Base-by-base conservation (phyloP, 2,888 invertebrate species). In the Tuta absoluta region DNA sequence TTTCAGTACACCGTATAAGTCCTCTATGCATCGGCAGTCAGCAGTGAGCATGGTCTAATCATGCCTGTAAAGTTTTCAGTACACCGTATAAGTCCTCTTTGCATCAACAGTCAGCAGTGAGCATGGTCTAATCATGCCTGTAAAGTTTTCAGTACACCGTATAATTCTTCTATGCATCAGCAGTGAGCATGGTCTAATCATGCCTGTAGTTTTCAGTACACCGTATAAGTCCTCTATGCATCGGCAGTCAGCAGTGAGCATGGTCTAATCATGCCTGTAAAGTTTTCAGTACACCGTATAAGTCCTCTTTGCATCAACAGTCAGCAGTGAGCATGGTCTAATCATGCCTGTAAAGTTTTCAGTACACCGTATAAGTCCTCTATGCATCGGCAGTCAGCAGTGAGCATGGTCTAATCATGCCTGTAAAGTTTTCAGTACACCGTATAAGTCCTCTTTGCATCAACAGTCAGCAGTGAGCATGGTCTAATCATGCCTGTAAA, bases 331-430 rank as follows among this genome's bases (percentile, higher is more conserved):
- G 28, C 5, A 28, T 28, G 28, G 28, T 28, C 28, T n/a, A n/a
- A n/a, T n/a, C n/a, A n/a, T n/a, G n/a, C n/a, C n/a, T n/a, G n/a
- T n/a, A n/a, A n/a, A n/a, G n/a, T n/a, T n/a, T n/a, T n/a, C 17
- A 45, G 4, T 45, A 17, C 45, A 4, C 45, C 17, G 4, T 45
- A 45, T n/a, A n/a, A n/a, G 7, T 45, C n/a, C 24, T 45, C 23
- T 38, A 45, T 60, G 48, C 17, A 60, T 60, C 60, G 45, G 38
- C 19, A n/a, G 19, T 33, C n/a, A 21, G 59, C n/a, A n/a, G n/a
- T n/a, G n/a, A n/a, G 28, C 5, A 28, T 28, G 28, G 28, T 28
- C 28, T n/a, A n/a, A n/a, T n/a, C n/a, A n/a, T n/a, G n/a, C n/a
- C n/a, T n/a, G n/a, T n/a, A n/a, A n/a, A n/a, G n/a, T n/a, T n/a